Evolutionary conservation across 2,797 vertebrate species (phyloP).

Genomic region (Chiroxiphia lanceolata): DNA sequence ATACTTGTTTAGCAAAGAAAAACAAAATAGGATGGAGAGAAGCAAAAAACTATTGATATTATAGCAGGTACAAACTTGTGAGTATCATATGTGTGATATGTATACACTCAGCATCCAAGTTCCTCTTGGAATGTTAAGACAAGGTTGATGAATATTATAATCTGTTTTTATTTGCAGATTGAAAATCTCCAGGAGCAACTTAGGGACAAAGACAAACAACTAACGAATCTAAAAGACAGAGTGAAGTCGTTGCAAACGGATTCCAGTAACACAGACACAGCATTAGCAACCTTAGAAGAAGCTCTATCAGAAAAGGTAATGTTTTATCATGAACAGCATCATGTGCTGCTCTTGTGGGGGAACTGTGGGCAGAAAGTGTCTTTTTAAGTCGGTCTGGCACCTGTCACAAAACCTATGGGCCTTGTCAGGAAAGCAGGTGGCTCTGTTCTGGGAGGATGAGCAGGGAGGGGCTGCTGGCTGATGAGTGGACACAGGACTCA

Average conservation of each 20-base stretch:
- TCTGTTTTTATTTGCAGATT: conserved; percentile 76
- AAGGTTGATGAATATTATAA: background rate
- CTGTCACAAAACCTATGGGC: background rate
- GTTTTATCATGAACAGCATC: background rate
- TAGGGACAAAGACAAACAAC: conserved; percentile 97
- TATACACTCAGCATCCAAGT: background rate
- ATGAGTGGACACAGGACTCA: background rate
- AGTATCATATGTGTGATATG: background rate
- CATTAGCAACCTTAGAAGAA: conserved; percentile 93
- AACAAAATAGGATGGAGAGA: background rate
- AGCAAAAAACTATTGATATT: background rate
- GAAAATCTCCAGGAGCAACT: conserved; percentile 97
- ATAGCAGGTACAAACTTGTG: background rate
- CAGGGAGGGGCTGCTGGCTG: background rate
- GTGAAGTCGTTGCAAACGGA: conserved; percentile 97
- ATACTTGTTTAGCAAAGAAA: background rate
- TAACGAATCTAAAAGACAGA: conserved; percentile 94
- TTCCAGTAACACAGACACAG: conserved; percentile 97
- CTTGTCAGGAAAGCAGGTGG: background rate
- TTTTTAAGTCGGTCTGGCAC: background rate
- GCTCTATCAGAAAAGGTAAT: conserved; percentile 96
- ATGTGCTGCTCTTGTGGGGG: background rate
- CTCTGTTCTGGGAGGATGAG: background rate
- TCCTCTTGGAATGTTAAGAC: background rate
- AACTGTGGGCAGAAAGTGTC: background rate